Evolutionary conservation across 2,113 vertebrate species (phyloP).

Genomic region (Hippocampus comes): DNA sequence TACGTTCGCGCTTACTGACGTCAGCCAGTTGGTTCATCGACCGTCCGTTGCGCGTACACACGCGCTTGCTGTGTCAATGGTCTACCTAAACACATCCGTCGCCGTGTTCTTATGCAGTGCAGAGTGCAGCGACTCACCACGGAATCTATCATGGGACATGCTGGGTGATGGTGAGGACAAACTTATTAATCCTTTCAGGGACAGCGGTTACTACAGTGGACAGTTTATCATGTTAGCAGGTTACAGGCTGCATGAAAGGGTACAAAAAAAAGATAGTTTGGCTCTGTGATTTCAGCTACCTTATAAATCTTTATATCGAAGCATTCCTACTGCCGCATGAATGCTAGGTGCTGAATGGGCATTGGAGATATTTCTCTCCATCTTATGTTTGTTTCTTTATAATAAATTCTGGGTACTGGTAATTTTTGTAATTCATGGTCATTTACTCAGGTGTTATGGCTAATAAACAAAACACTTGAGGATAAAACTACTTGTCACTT

Average conservation of each 20-base stretch:
- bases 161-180: constrained; percentile 24
- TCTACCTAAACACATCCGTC: constrained; percentile 15
- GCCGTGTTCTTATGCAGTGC: constrained; percentile 27
- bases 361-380: neutral
- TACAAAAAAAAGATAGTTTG: constrained; percentile 11
- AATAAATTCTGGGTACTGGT: neutral
- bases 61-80: constrained; percentile 10
- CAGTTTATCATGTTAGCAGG: too few relatives aligned
- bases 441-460: too few relatives aligned
- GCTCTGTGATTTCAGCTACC: constrained; percentile 6
- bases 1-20: constrained; percentile 31
- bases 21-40: constrained; percentile 45
- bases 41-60: constrained; percentile 20
- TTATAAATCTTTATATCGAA: constrained; percentile 4
- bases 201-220: neutral
- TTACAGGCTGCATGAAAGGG: too few relatives aligned
- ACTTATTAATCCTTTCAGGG: constrained; percentile 36
- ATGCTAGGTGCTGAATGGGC: neutral
- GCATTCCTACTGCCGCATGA: neutral
- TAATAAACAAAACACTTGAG: too few relatives aligned
- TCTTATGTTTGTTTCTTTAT: neutral
- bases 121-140: constrained; percentile 40
- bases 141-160: constrained; percentile 47
- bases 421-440: neutral
- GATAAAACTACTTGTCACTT: neutral